These are phyloP conservation scores for Bubalus kerabau DNA, from an alignment of 2,113 vertebrate species.

Conservation along the genomic window DNA sequence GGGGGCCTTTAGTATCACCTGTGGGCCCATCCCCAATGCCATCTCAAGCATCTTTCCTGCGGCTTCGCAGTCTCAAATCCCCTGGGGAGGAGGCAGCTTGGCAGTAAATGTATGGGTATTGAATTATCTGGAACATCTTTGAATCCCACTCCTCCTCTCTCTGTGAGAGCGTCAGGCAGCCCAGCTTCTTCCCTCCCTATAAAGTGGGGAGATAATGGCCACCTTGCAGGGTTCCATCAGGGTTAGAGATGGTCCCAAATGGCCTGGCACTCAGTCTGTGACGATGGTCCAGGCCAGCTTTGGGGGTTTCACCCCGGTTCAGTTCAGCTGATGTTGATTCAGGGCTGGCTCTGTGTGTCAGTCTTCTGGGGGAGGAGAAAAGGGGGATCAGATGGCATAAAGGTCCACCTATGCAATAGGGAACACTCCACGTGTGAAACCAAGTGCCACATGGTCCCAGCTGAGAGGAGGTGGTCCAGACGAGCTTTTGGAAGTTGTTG, in stretches of 20 bases:
- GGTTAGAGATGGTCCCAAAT: not conserved
- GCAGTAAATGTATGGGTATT: not conserved
- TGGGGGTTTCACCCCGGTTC: not conserved
- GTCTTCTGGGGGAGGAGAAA: not conserved
- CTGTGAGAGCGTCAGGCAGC: not conserved
- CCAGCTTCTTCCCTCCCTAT: not conserved
- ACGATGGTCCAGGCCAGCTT: not conserved
- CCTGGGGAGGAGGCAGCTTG: not conserved
- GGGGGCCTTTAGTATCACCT: not conserved
- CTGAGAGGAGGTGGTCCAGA: not conserved
- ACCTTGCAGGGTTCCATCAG: not conserved
- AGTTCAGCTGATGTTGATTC: not conserved
- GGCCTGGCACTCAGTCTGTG: not conserved
- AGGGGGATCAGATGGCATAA: not conserved
- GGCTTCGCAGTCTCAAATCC: not conserved
- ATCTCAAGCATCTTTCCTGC: not conserved
- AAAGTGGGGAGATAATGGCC: not conserved
- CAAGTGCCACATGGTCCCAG: not conserved
- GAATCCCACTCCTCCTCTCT: not conserved
- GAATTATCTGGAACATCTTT: not conserved
- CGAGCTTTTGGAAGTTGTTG: not conserved
- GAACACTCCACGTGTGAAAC: not conserved
- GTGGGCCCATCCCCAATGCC: accelerated
- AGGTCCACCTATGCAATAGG: not conserved
- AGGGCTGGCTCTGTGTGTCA: not conserved